phyloP scores from a whole-genome alignment of 2,888 invertebrate species.

The Lissocephala sabroskyi region DNA sequence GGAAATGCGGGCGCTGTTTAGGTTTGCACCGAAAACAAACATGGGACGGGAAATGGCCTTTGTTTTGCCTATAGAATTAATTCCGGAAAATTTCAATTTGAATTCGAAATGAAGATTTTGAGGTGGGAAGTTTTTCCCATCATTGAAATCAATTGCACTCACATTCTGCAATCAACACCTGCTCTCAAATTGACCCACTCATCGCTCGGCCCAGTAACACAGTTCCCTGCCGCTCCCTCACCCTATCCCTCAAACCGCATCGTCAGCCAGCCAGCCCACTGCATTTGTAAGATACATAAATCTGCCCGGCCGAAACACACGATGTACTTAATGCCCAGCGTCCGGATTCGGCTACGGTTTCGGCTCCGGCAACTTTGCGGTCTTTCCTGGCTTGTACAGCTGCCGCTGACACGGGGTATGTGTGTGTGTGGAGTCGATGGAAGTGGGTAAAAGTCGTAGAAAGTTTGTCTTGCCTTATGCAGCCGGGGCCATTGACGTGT shows the following conservation, averaged over 20 bases:
- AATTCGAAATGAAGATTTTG: no score
- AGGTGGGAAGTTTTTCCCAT: no score
- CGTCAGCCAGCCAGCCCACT: neutral
- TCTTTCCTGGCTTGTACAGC: slow-evolving; percentile 26
- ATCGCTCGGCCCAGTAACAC: neutral
- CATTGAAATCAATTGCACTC: no score
- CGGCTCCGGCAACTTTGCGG: slow-evolving; percentile 7
- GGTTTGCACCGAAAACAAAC: no score
- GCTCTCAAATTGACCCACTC: no score
- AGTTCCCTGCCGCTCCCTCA: no score
- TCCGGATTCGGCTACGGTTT: no score
- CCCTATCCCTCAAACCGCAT: neutral
- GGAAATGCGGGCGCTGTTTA: neutral
- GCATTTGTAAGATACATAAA: neutral
- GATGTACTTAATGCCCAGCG: slow-evolving; percentile 1
- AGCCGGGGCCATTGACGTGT: slow-evolving; percentile 20
- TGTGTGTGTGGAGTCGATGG: slow-evolving; percentile 10
- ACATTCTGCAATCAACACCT: no score
- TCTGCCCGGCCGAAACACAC: neutral
- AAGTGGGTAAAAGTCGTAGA: slow-evolving; percentile 8
- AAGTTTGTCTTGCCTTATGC: slow-evolving; percentile 13
- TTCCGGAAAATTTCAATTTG: no score
- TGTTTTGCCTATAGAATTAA: no score
- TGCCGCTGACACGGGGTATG: slow-evolving; percentile 4
- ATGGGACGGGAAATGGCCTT: no score